Percentiles rank a stretch among this genome's conserved stretches.
phyloP scores from a whole-genome alignment of 2,113 vertebrate genomes.

The Nycticebus coucang region DNA sequence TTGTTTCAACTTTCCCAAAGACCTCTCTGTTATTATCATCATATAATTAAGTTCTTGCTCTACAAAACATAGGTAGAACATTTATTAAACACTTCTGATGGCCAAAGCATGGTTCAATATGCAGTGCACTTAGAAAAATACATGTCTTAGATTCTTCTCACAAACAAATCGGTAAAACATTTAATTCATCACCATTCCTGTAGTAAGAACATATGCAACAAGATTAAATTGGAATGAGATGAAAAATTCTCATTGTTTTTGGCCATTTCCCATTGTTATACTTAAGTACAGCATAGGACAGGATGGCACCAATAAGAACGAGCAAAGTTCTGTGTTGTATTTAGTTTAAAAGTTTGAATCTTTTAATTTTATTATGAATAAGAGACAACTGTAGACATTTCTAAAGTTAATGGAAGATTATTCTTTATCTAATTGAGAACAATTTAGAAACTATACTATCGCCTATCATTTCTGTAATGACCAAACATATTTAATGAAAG shows the following conservation, averaged over 20 bases:
- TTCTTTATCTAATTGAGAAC: not conserved
- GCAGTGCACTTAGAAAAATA: not conserved
- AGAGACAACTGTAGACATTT: too few relatives aligned
- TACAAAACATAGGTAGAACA: not conserved
- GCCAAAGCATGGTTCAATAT: not conserved
- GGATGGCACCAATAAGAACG: not conserved
- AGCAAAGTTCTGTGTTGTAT: fast-evolving
- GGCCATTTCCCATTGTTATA: not conserved
- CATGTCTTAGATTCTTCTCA: not conserved
- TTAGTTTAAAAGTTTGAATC: not conserved
- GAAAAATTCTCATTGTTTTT: too few relatives aligned
- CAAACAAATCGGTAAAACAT: not conserved
- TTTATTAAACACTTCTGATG: not conserved
- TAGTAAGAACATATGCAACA: not conserved
- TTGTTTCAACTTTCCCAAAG: not conserved
- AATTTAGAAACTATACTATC: not conserved
- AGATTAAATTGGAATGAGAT: not conserved
- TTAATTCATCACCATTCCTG: not conserved
- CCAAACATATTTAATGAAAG: not conserved
- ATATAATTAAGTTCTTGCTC: not conserved
- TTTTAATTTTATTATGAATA: not conserved
- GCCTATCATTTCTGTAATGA: not conserved
- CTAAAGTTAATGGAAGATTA: not conserved
- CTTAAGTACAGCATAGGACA: too few relatives aligned
- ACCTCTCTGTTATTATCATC: not conserved